Evolutionary conservation across 2,113 vertebrate genomes (phyloP), one percentile per base, ranked within the genome.

Genomic region (Tragelaphus strepsiceros): DNA sequence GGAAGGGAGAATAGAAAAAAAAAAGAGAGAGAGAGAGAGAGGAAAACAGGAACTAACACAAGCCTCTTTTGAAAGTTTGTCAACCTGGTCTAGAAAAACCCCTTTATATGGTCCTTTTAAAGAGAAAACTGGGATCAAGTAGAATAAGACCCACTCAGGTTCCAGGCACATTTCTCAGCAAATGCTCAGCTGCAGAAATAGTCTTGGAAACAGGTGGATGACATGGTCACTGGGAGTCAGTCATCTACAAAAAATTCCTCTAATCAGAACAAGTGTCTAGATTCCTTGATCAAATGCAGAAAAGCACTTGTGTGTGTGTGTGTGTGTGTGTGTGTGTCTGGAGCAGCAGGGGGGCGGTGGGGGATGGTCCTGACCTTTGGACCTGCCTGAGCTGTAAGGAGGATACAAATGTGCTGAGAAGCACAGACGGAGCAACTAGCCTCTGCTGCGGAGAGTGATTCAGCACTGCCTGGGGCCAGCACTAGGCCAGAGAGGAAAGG

Each of bases 201-300:
- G 54, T 32, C 71, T 53, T 71, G 22, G 43, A 62, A 96, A 91
- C 4, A 9, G 14, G 49, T 96, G 13, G 10, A 64, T 88, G 82
- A 39, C 26, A 71, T 30, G 59, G 67, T 46, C 6, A 1, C 43
- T 94, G n/a, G 51, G 26, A 94, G 61, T 87, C 22, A 88, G 58
- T 28, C 51, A 85, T 82, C 80, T 78, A n/a, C 82, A 96, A 89
- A 96, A 86, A 86, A 58, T 62, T 71, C 58, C 21, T 87, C 49
- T 90, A 61, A 88, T 90, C 56, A 88, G 80, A 93, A 90, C 24
- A 90, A 93, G n/a, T 6, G 93, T 46, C 53, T 78, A 46, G 24
- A 49, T 90, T 91, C 67, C 82, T 94, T 91, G 51, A 93, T 94
- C 51, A 91, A 49, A 95, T 89, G 93, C 58, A 94, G 30, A 91